phyloP scores from a whole-genome alignment of 2,888 invertebrate species.

The Polydrusus cervinus region DNA sequence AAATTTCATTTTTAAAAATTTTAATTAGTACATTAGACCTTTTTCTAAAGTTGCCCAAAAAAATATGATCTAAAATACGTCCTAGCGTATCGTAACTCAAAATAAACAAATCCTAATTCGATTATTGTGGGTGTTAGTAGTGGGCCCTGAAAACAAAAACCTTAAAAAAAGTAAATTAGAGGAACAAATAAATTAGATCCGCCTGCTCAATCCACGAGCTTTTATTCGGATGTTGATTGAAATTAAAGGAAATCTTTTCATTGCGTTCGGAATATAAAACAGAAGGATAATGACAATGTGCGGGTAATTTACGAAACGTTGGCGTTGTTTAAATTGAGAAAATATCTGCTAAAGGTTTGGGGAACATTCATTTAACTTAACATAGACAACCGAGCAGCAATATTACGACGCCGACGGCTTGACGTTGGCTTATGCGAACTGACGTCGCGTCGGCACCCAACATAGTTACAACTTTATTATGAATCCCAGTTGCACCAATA shows the following conservation, averaged over 20 bases:
- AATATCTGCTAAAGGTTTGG: neutral
- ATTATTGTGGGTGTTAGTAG: neutral
- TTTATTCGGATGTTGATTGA: slow-evolving; percentile 4
- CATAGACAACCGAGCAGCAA: no score
- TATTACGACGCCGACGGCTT: no score
- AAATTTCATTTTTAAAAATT: no score
- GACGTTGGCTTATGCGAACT: no score
- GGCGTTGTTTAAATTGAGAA: neutral
- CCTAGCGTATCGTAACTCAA: neutral
- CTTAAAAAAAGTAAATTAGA: neutral
- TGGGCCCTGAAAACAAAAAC: no score
- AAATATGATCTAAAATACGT: no score
- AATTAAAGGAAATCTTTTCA: slow-evolving; percentile 16
- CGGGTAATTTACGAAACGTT: neutral
- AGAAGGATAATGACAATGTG: neutral
- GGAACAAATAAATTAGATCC: slow-evolving; percentile 3
- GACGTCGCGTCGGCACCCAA: no score
- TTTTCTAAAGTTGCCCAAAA: no score
- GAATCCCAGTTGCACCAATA: no score
- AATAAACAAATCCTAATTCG: neutral
- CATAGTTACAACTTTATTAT: no score
- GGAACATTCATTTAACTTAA: no score
- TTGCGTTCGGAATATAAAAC: neutral
- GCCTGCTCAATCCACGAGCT: neutral
- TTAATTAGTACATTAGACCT: no score